Evolutionary conservation across 1,140 invertebrate genomes (phyloP), one percentile per base, ranked within the genome.

Genomic region (Megalopta genalis): DNA sequence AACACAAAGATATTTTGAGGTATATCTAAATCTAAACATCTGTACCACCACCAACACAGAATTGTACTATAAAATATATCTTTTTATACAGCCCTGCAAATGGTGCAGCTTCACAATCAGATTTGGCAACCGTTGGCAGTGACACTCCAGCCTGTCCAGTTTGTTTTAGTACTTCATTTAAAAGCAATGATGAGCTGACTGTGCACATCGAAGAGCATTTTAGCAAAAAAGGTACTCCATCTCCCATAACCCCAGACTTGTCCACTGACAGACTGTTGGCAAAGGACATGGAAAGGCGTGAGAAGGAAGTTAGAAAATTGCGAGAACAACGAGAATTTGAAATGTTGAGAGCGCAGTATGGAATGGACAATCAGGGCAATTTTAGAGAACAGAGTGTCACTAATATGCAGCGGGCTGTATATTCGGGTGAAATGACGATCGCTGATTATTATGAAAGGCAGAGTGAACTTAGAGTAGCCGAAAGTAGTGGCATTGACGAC

Each of bases 341-440:
- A 87, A 92, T 97, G 90, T 89, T 97, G 18, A 94, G 96, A 86
- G 97, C 96, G 16, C 96, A 97, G 88, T 97, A 97, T 91, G 97
- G 97, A 1, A 98, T 98, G 97, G 97, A 97, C 86, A 96, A 97
- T 92, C 96, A 97, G 85, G 95, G 95, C 46, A 96, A 96, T 86
- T 97, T 96, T 92, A 94, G 95, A 54, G 96, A 97, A 86, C 96
- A 98, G 83, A 97, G 96, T 71, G 95, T 97, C 1, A 95, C 95
- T 37, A 96, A 97, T 90, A 95, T 98, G 94, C 96, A 97, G 89
- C 93, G 95, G 63, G 97, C 97, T 69, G 97, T 98, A 12, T 96
- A 96, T 90, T 95, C 95, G 37, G 97, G 97, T 3, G 96, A 97
- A 89, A 95, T 98, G 92, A 96, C 96, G 16, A 96, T 97, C 1